Conservation (phyloP, 2,888 invertebrate species). For the Ceratothoa steindachneri region DNA sequence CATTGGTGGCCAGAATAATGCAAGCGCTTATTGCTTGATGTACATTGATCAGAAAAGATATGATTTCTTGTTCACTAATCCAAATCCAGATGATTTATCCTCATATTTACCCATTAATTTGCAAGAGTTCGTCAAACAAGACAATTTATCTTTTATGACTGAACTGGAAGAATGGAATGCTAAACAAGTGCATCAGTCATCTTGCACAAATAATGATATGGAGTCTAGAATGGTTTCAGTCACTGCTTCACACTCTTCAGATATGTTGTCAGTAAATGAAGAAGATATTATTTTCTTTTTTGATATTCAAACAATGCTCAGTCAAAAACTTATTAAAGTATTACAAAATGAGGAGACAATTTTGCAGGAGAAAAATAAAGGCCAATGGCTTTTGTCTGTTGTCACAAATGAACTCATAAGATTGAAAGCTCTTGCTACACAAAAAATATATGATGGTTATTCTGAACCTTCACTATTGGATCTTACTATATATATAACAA, state of each 20-base stretch:
- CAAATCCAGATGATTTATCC: neutral
- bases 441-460: conserved; percentile 13
- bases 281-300: conserved; percentile 31
- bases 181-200: conserved; percentile 43
- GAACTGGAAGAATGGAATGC: conserved; percentile 54
- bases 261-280: conserved; percentile 29
- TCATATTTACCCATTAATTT: conserved; percentile 49
- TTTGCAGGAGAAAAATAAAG: neutral
- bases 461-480: conserved; percentile 32
- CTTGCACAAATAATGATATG: neutral
- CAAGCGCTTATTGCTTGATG: conserved; percentile 56
- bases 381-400: conserved; percentile 13
- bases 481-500: conserved; percentile 34
- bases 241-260: conserved; percentile 20
- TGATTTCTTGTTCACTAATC: conserved; percentile 48
- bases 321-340: conserved; percentile 21
- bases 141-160: conserved; percentile 52
- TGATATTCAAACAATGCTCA: conserved; percentile 34
- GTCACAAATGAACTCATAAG: conserved; percentile 21
- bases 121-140: conserved; percentile 51
- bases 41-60: conserved; percentile 53
- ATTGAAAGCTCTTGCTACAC: conserved; percentile 22
- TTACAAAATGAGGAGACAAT: conserved; percentile 19
- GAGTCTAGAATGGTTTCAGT: neutral
- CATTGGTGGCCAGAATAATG: conserved; percentile 55